A percentile compares a stretch with the other conserved stretches of the same genome.
These are phyloP conservation scores for Bathybates hornii DNA, from an alignment of 2,113 vertebrate species.

Conservation along the genomic window DNA sequence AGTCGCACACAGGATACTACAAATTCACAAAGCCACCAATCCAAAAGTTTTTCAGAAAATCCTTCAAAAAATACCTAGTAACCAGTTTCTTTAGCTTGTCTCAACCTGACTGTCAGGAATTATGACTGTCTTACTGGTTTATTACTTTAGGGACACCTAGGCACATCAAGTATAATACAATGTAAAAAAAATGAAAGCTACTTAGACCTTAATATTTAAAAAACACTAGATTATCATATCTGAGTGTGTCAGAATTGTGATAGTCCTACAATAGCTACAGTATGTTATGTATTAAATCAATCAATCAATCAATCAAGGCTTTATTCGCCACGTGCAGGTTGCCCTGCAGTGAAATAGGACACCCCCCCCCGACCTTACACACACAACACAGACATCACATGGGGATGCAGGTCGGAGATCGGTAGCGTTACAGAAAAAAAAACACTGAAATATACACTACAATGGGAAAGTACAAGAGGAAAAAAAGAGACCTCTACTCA, in stretches of 20 bases:
- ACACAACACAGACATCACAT: no score
- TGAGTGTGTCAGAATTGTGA: not conserved
- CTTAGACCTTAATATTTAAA: not conserved
- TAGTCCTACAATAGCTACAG: not conserved
- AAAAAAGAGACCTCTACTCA: no score
- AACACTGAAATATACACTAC: no score
- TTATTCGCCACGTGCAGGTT: no score
- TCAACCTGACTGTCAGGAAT: not conserved
- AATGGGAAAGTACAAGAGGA: no score
- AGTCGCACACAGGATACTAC: not conserved
- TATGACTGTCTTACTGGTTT: not conserved
- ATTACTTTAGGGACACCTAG: not conserved
- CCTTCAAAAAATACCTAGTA: not conserved
- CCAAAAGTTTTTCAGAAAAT: not conserved
- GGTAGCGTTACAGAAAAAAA: no score
- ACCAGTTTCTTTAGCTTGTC: not conserved
- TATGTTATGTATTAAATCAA: not conserved
- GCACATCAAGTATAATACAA: not conserved
- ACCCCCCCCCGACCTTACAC: no score
- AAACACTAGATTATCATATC: not conserved
- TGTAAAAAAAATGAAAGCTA: not conserved
- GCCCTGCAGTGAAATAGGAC: no score
- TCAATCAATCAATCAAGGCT: no score
- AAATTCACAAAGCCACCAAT: not conserved
- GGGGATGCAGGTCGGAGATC: no score